These are phyloP conservation scores for Tor tambroides DNA, from an alignment of 2,113 vertebrate genomes.

Conservation along the genomic window DNA sequence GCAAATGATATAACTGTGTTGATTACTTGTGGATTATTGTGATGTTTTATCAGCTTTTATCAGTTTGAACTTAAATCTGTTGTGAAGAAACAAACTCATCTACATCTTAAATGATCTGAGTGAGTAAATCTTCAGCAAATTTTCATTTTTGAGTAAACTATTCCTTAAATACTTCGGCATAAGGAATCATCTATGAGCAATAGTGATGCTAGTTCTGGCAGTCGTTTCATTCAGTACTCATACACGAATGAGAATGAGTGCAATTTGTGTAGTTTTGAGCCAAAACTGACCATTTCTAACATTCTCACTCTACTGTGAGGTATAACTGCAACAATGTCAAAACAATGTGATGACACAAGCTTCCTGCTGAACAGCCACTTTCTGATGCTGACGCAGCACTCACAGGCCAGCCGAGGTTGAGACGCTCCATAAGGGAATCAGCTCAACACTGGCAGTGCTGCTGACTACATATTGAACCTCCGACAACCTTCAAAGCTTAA, in stretches of 20 bases:
- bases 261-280: not conserved
- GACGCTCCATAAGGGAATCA: constrained; percentile 21
- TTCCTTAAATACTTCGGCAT: not conserved
- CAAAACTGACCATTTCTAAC: constrained; percentile 2
- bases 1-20: not conserved
- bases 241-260: not conserved
- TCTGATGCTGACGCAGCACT: constrained; percentile 52
- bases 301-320: not conserved
- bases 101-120: not conserved
- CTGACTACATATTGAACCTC: constrained; percentile 15
- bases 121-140: not conserved
- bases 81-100: no score
- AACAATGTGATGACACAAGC: constrained; percentile 45
- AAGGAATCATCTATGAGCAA: not conserved
- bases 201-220: not conserved
- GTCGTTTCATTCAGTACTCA: not conserved
- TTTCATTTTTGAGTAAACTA: not conserved
- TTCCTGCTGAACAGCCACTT: constrained; percentile 54
- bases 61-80: no score
- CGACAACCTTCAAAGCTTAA: constrained; percentile 21
- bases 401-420: constrained; percentile 32
- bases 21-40: not conserved
- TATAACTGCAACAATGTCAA: constrained; percentile 49
- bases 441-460: not conserved
- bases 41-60: not conserved